phyloP scores from a whole-genome alignment of 2,113 vertebrate species.

The Macquaria ambigua region DNA sequence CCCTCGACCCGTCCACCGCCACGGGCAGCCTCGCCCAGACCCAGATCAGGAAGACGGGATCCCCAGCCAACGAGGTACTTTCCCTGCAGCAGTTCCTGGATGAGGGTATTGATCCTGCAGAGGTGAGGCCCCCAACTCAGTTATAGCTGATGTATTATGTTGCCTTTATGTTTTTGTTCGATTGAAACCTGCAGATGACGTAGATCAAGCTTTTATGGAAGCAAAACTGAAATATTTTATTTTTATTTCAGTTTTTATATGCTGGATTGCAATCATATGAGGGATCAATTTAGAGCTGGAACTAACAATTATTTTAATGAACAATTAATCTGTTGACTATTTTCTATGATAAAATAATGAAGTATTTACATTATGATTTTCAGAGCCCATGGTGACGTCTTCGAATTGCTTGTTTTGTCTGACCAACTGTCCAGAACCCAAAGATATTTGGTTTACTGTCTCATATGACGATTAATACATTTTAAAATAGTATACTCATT shows the following conservation, averaged over 20 bases:
- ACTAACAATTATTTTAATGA: background rate
- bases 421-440: background rate
- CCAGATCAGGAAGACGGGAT: slow-evolving; percentile 80
- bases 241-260: too few species aligned
- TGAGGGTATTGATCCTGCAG: slow-evolving; percentile 89
- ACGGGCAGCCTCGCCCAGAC: slow-evolving; percentile 4
- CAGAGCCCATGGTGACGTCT: too few species aligned
- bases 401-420: too few species aligned
- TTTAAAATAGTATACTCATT: too few species aligned
- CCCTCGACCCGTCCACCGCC: slow-evolving; percentile 70
- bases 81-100: slow-evolving; percentile 95
- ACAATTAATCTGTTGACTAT: background rate
- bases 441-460: background rate
- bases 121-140: slow-evolving; percentile 69
- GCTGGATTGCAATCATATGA: background rate
- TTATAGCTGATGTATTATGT: background rate
- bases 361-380: too few species aligned
- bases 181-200: background rate
- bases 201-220: background rate
- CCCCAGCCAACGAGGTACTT: slow-evolving; percentile 90
- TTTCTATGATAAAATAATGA: too few species aligned
- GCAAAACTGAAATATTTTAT: too few species aligned
- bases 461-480: background rate
- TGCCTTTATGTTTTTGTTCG: background rate
- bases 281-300: background rate